phyloP scores from a whole-genome alignment of 30 jellyfish, hydroid and myxozoan genomes.

The Haliclystus octoradiatus region DNA sequence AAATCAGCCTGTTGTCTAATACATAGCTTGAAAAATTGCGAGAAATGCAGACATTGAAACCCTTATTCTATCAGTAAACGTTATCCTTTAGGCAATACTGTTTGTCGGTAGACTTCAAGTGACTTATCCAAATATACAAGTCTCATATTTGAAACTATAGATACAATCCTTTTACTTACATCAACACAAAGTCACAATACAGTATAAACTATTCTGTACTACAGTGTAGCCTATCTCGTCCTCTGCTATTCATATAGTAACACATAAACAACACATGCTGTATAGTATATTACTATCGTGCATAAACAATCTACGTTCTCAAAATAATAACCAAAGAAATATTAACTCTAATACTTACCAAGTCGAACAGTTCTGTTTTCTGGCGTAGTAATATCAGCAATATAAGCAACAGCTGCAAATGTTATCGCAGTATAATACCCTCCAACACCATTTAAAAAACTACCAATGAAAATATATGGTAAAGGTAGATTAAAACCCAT shows the following conservation, averaged over 20 bases:
- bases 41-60: too few species aligned
- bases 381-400: constrained; percentile 59
- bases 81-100: too few species aligned
- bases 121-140: too few species aligned
- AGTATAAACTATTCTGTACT: too few species aligned
- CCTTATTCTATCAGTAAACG: too few species aligned
- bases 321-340: not conserved
- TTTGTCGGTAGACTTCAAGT: too few species aligned
- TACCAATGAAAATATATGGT: constrained; percentile 27
- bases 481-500: constrained; percentile 52
- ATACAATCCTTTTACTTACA: too few species aligned
- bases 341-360: constrained; percentile 26
- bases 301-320: not conserved
- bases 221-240: too few species aligned
- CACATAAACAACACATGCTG: not conserved
- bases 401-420: constrained; percentile 39
- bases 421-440: constrained; percentile 51
- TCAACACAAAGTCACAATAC: too few species aligned
- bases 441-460: constrained; percentile 59
- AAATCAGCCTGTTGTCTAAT: not conserved
- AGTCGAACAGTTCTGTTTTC: constrained; percentile 45
- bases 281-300: not conserved
- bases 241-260: too few species aligned
- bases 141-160: too few species aligned
- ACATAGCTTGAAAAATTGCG: too few species aligned